phyloP scores from a whole-genome alignment of 2,888 invertebrate species.

The Amiota mariae region DNA sequence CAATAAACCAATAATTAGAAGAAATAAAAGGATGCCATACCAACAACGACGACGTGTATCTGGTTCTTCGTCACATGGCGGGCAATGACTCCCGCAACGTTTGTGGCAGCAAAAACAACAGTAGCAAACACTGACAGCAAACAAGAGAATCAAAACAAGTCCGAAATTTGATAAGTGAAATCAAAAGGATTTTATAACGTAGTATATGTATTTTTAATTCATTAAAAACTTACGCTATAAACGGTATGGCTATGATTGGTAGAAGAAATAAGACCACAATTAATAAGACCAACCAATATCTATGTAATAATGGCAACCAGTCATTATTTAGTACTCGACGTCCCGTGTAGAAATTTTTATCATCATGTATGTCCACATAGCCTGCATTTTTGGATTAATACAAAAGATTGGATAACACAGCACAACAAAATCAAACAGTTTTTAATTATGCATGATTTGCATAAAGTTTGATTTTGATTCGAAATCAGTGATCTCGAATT shows the following conservation, averaged over 20 bases:
- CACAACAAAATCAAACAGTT: too few relatives aligned
- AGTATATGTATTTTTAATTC: neutral
- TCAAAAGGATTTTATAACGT: too few relatives aligned
- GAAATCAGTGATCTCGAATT: too few relatives aligned
- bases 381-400: conserved; percentile 49
- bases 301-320: conserved; percentile 74
- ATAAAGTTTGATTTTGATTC: too few relatives aligned
- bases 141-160: neutral
- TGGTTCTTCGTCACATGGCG: conserved; percentile 89
- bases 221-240: conserved; percentile 78
- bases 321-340: conserved; percentile 71
- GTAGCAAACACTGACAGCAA: conserved; percentile 58
- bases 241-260: conserved; percentile 83
- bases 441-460: too few relatives aligned
- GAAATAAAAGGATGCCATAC: conserved; percentile 84
- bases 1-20: conserved; percentile 87
- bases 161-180: neutral
- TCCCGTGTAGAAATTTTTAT: conserved; percentile 57
- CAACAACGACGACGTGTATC: conserved; percentile 86
- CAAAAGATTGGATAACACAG: too few relatives aligned
- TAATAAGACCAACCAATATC: conserved; percentile 77
- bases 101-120: conserved; percentile 91
- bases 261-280: conserved; percentile 78
- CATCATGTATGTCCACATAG: conserved; percentile 65
- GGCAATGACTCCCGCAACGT: conserved; percentile 84